These are phyloP conservation scores for Osmerus eperlanus DNA, from an alignment of 2,113 vertebrate species.

Conservation along the genomic window DNA sequence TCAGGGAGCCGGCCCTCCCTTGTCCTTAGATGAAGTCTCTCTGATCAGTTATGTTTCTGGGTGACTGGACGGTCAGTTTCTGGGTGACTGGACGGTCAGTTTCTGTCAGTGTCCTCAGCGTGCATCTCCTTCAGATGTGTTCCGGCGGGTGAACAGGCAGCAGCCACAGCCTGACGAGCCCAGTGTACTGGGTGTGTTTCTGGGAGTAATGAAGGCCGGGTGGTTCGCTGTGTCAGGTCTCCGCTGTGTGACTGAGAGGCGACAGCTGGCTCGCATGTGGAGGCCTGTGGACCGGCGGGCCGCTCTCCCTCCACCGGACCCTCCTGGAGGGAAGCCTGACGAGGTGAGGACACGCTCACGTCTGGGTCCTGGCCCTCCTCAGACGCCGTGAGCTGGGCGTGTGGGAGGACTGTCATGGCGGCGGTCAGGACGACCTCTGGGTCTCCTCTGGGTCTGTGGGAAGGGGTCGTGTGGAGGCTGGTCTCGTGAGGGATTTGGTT, in stretches of 20 bases:
- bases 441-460: too few relatives aligned
- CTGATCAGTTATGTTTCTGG: not conserved
- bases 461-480: too few relatives aligned
- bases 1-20: not conserved
- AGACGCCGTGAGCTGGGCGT: not conserved
- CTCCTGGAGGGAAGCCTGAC: conserved; percentile 27
- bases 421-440: not conserved
- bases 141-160: too few relatives aligned
- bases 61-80: not conserved
- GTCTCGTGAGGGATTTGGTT: too few relatives aligned
- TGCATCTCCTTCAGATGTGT: too few relatives aligned
- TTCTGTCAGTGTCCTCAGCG: not conserved
- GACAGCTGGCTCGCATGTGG: conserved; percentile 48
- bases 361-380: conserved; percentile 22
- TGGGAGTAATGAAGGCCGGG: not conserved
- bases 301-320: conserved; percentile 23
- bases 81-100: not conserved
- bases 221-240: conserved; percentile 3
- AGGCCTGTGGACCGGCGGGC: not conserved
- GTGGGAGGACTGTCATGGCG: not conserved
- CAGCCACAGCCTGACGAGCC: too few relatives aligned
- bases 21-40: not conserved
- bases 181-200: not conserved
- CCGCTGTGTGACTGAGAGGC: not conserved
- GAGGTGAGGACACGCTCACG: conserved; percentile 43